phyloP scores from a whole-genome alignment of 2,888 invertebrate species.

The Latheticus oryzae region DNA sequence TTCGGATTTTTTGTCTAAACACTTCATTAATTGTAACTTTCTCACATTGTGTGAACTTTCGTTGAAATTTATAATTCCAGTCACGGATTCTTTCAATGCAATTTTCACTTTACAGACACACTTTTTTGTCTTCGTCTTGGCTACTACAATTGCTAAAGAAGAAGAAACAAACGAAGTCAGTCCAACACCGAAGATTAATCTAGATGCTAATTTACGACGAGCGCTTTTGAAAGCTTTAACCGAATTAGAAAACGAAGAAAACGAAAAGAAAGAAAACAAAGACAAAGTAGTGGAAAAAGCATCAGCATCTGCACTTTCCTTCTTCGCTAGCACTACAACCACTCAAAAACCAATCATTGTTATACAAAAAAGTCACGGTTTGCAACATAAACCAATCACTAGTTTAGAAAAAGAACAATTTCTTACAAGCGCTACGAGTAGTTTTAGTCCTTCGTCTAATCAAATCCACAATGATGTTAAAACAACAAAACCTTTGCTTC shows the following conservation, averaged over 20 bases:
- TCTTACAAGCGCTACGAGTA: slow-evolving; percentile 57
- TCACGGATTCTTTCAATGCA: slow-evolving; percentile 18
- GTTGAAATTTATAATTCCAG: slow-evolving; percentile 21
- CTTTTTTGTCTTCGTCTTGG: slow-evolving; percentile 36
- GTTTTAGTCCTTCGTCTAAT: slow-evolving; percentile 46
- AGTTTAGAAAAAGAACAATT: slow-evolving; percentile 57
- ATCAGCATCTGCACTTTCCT: slow-evolving; percentile 71
- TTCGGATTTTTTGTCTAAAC: slow-evolving; percentile 1
- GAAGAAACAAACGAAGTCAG: slow-evolving; percentile 64
- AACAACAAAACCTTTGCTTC: slow-evolving; percentile 10
- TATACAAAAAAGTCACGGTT: slow-evolving; percentile 58
- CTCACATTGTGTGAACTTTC: slow-evolving; percentile 30
- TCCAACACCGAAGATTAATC: slow-evolving; percentile 63
- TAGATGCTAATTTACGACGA: slow-evolving; percentile 80
- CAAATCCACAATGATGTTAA: slow-evolving; percentile 40
- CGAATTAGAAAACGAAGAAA: slow-evolving; percentile 77
- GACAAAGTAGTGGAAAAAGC: slow-evolving; percentile 65
- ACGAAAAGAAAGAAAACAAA: slow-evolving; percentile 59
- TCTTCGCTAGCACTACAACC: slow-evolving; percentile 65
- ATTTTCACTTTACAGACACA: slow-evolving; percentile 36
- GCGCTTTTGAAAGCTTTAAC: slow-evolving; percentile 81
- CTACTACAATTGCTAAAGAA: slow-evolving; percentile 44
- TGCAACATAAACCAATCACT: slow-evolving; percentile 56
- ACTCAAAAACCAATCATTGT: slow-evolving; percentile 52
- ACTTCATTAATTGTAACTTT: slow-evolving; percentile 27